Conservation (phyloP, 2,113 vertebrate species). For the Hylia prasina region DNA sequence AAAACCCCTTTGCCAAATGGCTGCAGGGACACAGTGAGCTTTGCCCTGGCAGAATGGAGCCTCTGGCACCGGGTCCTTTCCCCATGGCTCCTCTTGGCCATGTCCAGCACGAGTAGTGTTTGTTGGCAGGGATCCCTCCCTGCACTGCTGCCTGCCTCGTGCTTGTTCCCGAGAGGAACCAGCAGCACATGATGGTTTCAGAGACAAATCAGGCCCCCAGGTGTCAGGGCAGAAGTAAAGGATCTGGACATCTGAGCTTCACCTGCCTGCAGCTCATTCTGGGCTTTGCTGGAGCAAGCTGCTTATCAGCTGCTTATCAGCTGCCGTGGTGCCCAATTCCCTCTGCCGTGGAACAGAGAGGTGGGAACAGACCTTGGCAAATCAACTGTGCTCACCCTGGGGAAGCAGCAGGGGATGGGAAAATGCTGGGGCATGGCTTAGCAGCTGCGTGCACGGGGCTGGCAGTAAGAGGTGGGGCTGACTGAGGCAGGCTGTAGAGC, state of each 20-base stretch:
- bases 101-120: accelerated
- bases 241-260: neutral
- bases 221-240: neutral
- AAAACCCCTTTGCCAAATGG: neutral
- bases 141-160: neutral
- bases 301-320: neutral
- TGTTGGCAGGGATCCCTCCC: neutral
- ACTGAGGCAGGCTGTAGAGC: neutral
- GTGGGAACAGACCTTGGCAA: neutral
- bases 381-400: neutral
- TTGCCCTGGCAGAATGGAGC: neutral
- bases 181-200: neutral
- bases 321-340: neutral
- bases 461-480: neutral
- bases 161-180: neutral
- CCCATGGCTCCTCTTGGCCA: accelerated
- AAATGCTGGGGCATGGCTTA: accelerated
- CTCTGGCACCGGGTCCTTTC: neutral
- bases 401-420: accelerated
- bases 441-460: neutral
- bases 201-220: neutral
- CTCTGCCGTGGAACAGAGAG: neutral
- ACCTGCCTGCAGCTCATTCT: no score
- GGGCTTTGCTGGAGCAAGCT: neutral
- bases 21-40: neutral